Percentiles rank a stretch among this genome's conserved stretches.
These are phyloP conservation scores for Myotis daubentonii DNA, from an alignment of 2,797 vertebrate species.

Conservation along the genomic window DNA sequence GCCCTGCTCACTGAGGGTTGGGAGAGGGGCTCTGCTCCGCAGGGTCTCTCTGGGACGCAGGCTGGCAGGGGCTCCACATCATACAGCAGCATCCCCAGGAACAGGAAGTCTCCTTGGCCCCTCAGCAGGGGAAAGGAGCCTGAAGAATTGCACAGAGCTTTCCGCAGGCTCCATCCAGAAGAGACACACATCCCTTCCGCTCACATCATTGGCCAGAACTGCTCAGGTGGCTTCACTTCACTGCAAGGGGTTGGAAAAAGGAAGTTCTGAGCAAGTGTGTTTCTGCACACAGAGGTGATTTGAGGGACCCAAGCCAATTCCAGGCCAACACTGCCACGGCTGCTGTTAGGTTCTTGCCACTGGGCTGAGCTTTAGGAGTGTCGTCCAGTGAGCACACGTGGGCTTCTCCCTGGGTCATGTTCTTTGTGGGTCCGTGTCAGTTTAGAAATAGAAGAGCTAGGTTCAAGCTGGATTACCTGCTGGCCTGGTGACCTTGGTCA, in stretches of 20 bases:
- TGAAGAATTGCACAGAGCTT: background rate
- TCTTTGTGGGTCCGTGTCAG: background rate
- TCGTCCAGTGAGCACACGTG: accelerated
- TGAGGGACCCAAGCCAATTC: background rate
- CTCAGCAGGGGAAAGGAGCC: background rate
- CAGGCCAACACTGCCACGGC: background rate
- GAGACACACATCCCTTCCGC: background rate
- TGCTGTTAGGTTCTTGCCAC: background rate
- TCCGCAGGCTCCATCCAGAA: background rate
- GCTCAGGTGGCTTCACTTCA: background rate
- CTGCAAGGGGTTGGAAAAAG: background rate
- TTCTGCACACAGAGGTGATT: background rate
- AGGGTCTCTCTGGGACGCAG: background rate
- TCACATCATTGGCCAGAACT: background rate
- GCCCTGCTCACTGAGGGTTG: background rate
- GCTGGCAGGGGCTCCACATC: background rate
- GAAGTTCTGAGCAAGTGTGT: background rate
- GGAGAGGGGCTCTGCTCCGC: background rate
- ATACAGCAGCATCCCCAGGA: background rate
- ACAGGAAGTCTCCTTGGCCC: accelerated
- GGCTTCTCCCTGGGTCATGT: background rate
- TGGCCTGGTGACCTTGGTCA: background rate
- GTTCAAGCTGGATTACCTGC: background rate
- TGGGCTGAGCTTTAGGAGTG: background rate
- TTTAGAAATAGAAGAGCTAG: background rate